A percentile compares a stretch with the other conserved stretches of the same genome.
Conservation (phyloP, 2,888 invertebrate genomes). For the Nephrocerus scutellatus region DNA sequence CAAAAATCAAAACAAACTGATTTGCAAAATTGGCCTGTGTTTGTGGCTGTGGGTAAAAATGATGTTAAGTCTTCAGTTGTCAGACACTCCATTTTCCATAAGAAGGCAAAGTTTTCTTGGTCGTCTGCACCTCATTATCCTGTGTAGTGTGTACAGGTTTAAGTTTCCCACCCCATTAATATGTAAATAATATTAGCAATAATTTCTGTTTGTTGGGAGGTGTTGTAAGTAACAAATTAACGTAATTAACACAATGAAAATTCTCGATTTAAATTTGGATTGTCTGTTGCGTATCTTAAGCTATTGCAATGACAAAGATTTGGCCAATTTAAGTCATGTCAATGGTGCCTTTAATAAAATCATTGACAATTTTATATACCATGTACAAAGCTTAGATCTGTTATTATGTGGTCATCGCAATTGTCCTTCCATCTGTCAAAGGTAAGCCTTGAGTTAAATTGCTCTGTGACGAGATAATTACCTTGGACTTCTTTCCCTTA, state of each 20-base stretch:
- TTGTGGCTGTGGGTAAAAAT: no score
- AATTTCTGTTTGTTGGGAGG: no score
- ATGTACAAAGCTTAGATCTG: slow-evolving; percentile 32
- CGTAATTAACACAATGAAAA: slow-evolving; percentile 21
- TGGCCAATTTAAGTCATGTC: slow-evolving; percentile 49
- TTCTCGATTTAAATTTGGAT: slow-evolving; percentile 38
- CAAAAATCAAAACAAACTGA: no score
- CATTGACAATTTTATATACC: slow-evolving; percentile 46
- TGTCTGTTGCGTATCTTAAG: slow-evolving; percentile 52
- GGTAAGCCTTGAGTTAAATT: slow-evolving; percentile 24
- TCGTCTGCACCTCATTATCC: no score
- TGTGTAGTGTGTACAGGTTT: no score
- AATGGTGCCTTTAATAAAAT: slow-evolving; percentile 49
- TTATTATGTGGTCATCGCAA: slow-evolving; percentile 42
- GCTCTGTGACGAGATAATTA: neutral
- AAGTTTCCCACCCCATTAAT: no score
- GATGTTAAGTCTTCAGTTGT: no score
- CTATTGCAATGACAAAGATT: slow-evolving; percentile 49
- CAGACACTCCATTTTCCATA: no score
- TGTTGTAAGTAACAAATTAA: no score
- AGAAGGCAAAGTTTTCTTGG: no score
- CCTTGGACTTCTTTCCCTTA: slow-evolving; percentile 14
- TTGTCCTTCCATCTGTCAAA: slow-evolving; percentile 27
- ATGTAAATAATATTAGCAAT: no score
- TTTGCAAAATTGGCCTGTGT: no score